Evolutionary conservation across 2,888 invertebrate genomes (phyloP).

Genomic region (Metopia argyrocephala): DNA sequence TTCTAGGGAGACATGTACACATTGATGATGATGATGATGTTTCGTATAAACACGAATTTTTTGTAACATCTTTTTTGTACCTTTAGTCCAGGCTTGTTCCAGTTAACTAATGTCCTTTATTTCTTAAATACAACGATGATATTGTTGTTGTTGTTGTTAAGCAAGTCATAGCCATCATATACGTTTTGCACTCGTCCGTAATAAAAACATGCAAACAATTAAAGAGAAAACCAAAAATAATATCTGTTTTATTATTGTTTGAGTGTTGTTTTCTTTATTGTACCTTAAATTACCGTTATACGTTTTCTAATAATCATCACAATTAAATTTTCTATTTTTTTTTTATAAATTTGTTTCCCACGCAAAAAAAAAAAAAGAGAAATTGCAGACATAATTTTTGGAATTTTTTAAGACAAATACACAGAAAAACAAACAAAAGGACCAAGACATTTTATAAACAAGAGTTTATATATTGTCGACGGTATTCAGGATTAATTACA

Average conservation of each 20-base stretch:
- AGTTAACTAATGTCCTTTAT: slow-evolving; percentile 36
- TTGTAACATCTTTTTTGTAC: too few species aligned
- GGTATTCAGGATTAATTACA: too few species aligned
- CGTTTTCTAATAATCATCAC: slow-evolving; percentile 57
- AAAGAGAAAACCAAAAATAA: background rate
- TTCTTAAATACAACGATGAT: background rate
- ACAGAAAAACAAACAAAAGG: background rate
- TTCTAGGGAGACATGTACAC: background rate
- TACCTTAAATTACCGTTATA: slow-evolving; percentile 48
- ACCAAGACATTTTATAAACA: background rate
- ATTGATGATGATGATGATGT: too few species aligned
- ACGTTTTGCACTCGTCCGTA: slow-evolving; percentile 17
- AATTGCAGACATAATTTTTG: slow-evolving; percentile 25
- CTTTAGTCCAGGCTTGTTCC: slow-evolving; percentile 11
- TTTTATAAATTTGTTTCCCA: slow-evolving; percentile 1
- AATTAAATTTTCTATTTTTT: slow-evolving; percentile 58
- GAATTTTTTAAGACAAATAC: slow-evolving; percentile 1
- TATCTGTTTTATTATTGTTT: background rate
- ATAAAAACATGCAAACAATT: slow-evolving; percentile 11
- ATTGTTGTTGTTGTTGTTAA: background rate
- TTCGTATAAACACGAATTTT: too few species aligned
- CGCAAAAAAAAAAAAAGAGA: background rate
- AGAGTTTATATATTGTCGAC: too few species aligned
- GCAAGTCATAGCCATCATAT: slow-evolving; percentile 11
- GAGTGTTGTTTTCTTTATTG: background rate